phyloP scores from a whole-genome alignment of 2,888 invertebrate species.

The Torymus auratus region DNA sequence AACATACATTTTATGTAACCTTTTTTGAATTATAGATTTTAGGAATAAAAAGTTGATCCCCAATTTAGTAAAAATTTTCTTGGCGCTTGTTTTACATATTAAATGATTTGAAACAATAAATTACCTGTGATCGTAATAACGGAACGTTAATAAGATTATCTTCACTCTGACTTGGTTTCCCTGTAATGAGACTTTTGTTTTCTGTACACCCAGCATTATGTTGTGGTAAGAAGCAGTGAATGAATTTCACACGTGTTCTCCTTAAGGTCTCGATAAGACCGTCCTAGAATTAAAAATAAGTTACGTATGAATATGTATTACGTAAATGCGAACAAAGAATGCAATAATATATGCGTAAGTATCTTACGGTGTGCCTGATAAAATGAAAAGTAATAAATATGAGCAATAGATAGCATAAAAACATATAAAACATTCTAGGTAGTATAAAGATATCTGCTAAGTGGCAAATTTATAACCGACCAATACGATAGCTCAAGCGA shows the following conservation, averaged over 20 bases:
- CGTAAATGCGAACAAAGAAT: conserved; percentile 28
- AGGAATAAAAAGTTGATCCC: too few species aligned
- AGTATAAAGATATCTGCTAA: conserved; percentile 11
- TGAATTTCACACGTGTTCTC: conserved; percentile 91
- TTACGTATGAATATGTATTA: conserved; percentile 8
- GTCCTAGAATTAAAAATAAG: conserved; percentile 80
- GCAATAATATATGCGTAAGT: conserved; percentile 16
- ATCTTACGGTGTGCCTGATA: conserved; percentile 13
- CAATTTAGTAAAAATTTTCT: too few species aligned
- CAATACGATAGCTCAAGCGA: conserved; percentile 17
- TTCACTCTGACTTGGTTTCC: conserved; percentile 76
- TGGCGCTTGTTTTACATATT: too few species aligned
- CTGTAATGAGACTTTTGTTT: conserved; percentile 77
- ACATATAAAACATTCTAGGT: conserved; percentile 36
- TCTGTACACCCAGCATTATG: conserved; percentile 85
- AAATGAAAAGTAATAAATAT: conserved; percentile 39
- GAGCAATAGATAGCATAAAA: conserved; percentile 22
- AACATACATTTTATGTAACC: too few species aligned
- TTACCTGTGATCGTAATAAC: conserved; percentile 89
- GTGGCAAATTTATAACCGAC: conserved; percentile 9
- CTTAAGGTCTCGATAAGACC: conserved; percentile 93
- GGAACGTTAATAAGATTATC: conserved; percentile 87
- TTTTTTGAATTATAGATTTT: too few species aligned
- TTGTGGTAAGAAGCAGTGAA: conserved; percentile 90
- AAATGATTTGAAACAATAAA: too few species aligned